Evolutionary conservation across 1,140 invertebrate species (phyloP), one percentile per base, ranked within the genome.

Genomic region (Choristoneura fumiferana): DNA sequence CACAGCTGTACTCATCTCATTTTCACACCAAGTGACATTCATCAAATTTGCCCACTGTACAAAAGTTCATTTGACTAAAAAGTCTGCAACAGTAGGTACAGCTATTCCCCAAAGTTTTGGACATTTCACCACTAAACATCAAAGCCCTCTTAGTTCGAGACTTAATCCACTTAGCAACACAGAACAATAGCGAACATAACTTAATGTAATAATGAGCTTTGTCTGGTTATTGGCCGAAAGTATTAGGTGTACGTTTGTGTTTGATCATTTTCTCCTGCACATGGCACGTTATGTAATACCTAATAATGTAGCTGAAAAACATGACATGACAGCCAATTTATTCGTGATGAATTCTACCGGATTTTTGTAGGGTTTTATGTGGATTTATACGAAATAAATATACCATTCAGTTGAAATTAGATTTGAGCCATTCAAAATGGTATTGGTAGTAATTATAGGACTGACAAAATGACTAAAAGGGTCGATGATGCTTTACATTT

Each of bases 151-250:
- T 22, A 49, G 43, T 49, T 49, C 17, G 12, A 22, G 43, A 49
- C 22, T 49, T 49, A 49, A 49, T 49, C 43, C 43, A 49, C 43
- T 49, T 49, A 49, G 43, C 43, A 29, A 12, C 12, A 49, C 43
- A 63, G 37, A 58, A 62, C 54, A 60, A 63, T 58, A 74, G 64
- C 76, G 71, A 70, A 67, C 69, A 66, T 66, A 66, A 76, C 60
- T 78, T 81, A 67, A 78, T 75, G 68, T 68, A 71, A 76, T 73
- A 75, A 81, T 75, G 65, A 76, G 77, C 72, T 77, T 76, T 78
- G 71, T 80, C 68, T 65, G 57, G 14, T 17, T 49, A 49, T 33
- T 49, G 40, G 9, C 40, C 8, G 22, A 49, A 33, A 9, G 2
- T 22, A 45, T 45, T 37, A 10, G 1, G 22, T 49, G 22, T 49